Evolutionary conservation across 1,140 invertebrate species (phyloP).

Genomic region (Euglossa dilemma): DNA sequence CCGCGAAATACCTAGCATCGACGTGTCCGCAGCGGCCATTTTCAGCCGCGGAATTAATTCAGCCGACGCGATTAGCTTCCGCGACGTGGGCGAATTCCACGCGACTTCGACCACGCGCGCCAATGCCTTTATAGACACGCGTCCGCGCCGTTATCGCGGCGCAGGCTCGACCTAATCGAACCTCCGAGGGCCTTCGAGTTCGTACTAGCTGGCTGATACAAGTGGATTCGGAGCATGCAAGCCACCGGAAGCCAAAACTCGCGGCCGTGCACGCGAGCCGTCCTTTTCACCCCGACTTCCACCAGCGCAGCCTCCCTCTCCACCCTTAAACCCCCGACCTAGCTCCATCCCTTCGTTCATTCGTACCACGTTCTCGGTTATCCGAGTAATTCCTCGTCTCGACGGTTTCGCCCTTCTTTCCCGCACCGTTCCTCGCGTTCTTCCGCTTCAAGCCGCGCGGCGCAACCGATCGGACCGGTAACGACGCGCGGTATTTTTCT

Average conservation of each 20-base stretch:
- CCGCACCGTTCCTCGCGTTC: constrained; percentile 4
- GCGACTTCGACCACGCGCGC: constrained; percentile 47
- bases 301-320: constrained; percentile 14
- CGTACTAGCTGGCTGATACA: constrained; percentile 64
- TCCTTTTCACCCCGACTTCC: constrained; percentile 45
- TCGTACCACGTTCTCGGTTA: constrained; percentile 74
- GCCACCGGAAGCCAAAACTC: constrained; percentile 73
- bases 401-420: constrained; percentile 24
- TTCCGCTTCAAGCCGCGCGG: neutral
- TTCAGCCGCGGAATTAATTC: constrained; percentile 77
- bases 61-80: constrained; percentile 72
- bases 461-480: constrained; percentile 59
- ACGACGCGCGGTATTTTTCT: constrained; percentile 73
- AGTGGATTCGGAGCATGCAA: constrained; percentile 74
- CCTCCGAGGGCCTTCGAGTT: constrained; percentile 17
- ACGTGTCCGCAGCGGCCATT: constrained; percentile 68
- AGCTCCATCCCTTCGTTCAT: constrained; percentile 63
- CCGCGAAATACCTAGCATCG: constrained; percentile 33
- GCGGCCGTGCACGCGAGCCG: constrained; percentile 67
- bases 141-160: neutral
- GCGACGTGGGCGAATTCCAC: constrained; percentile 49
- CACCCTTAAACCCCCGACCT: constrained; percentile 34
- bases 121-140: neutral
- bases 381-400: constrained; percentile 70
- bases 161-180: constrained; percentile 26